Percentiles rank a stretch among this genome's conserved stretches.
Conservation (phyloP, 2,113 vertebrate genomes). For the Cyanoderma ruficeps region DNA sequence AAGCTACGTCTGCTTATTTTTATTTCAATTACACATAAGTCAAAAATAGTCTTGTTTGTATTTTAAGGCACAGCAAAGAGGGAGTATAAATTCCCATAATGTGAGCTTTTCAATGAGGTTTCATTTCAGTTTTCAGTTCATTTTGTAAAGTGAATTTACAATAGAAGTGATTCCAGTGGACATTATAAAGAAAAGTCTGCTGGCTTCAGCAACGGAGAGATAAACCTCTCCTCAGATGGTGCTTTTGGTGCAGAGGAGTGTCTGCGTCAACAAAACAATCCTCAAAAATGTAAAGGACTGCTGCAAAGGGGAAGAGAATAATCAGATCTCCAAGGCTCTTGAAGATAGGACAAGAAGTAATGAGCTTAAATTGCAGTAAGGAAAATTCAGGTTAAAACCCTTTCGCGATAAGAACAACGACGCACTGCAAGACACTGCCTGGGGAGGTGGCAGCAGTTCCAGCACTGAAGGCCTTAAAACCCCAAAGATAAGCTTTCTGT, state of each 20-base stretch:
- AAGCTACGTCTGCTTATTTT: neutral
- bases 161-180: neutral
- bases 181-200: neutral
- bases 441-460: neutral
- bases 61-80: conserved; percentile 19
- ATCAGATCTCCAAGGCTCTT: neutral
- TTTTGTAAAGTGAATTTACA: conserved; percentile 3
- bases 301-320: conserved; percentile 34
- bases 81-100: conserved; percentile 29
- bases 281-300: neutral
- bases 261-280: conserved; percentile 18
- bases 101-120: conserved; percentile 4
- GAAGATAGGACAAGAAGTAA: conserved; percentile 31
- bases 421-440: neutral
- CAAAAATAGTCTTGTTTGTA: conserved; percentile 24
- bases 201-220: neutral
- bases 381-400: conserved; percentile 8
- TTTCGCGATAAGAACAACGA: neutral
- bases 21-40: neutral
- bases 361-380: conserved; percentile 33
- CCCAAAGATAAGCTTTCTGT: conserved; percentile 5
- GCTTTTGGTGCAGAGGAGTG: neutral
- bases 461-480: neutral
- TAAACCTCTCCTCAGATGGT: neutral
- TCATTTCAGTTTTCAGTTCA: conserved; percentile 19